Evolutionary conservation across 2,113 vertebrate species (phyloP).

Genomic region (Calidris pugnax): DNA sequence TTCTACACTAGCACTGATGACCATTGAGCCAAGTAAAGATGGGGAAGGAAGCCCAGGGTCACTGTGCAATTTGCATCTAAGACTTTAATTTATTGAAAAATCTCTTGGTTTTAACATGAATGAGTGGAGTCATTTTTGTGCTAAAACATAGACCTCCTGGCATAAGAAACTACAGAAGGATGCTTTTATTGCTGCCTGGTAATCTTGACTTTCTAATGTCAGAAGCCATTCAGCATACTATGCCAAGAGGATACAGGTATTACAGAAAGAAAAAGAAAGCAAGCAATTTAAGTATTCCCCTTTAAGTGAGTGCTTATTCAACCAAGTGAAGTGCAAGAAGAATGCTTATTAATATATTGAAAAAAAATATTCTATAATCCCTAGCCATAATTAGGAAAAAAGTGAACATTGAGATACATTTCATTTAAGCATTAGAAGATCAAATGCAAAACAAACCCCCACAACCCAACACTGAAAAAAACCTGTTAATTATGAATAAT

Average conservation of each 20-base stretch:
- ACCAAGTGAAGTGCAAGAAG: not conserved
- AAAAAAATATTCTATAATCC: not conserved
- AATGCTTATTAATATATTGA: not conserved
- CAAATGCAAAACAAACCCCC: not conserved
- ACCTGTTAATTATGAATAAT: not conserved
- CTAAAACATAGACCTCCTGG: not conserved
- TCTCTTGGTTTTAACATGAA: not conserved
- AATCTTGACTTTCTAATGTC: not conserved
- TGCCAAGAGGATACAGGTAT: not conserved
- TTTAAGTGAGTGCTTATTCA: not conserved
- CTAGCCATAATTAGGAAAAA: not conserved
- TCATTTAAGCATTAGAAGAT: constrained; percentile 16
- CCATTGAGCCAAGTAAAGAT: not conserved
- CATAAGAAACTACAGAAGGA: not conserved
- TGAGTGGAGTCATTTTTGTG: not conserved
- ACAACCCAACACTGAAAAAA: not conserved
- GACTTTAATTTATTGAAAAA: not conserved
- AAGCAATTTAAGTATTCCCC: not conserved
- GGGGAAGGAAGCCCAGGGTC: not conserved
- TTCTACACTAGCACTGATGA: not conserved
- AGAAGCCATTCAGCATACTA: not conserved
- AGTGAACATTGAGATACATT: not conserved
- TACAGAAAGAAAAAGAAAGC: not conserved
- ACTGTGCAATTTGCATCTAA: not conserved
- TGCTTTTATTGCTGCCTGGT: not conserved